phyloP scores from a whole-genome alignment of 2,113 vertebrate genomes.

The Pteruthius melanotis region DNA sequence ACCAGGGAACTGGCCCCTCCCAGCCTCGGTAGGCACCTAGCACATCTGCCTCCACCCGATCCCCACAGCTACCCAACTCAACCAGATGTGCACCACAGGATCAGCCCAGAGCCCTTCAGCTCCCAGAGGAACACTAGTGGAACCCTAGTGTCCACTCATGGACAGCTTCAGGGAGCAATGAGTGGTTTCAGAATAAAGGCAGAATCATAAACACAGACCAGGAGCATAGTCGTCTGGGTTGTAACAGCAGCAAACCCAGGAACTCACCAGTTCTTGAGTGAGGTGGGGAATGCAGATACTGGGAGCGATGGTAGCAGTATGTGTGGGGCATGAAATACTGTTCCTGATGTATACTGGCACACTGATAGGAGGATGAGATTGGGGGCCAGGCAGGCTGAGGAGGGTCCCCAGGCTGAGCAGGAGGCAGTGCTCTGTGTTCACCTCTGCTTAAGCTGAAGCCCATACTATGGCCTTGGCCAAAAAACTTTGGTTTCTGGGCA shows the following conservation, averaged over 20 bases:
- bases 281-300: neutral
- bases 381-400: neutral
- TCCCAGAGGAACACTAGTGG: neutral
- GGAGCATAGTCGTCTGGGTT: neutral
- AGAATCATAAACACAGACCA: neutral
- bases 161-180: neutral
- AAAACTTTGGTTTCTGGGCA: neutral
- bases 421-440: neutral
- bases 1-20: neutral
- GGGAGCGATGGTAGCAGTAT: too few relatives aligned
- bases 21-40: neutral
- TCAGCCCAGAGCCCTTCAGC: neutral
- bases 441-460: neutral
- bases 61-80: neutral
- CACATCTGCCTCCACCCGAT: rapidly evolving
- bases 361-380: neutral
- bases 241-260: neutral
- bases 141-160: neutral
- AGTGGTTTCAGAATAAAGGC: neutral
- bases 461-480: neutral
- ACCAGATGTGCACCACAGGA: too few relatives aligned
- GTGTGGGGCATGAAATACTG: neutral
- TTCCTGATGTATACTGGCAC: neutral
- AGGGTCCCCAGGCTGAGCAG: neutral
- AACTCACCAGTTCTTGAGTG: neutral